These are phyloP conservation scores for Uloborus plumipes DNA, from an alignment of 2,888 invertebrate species.

Conservation along the genomic window DNA sequence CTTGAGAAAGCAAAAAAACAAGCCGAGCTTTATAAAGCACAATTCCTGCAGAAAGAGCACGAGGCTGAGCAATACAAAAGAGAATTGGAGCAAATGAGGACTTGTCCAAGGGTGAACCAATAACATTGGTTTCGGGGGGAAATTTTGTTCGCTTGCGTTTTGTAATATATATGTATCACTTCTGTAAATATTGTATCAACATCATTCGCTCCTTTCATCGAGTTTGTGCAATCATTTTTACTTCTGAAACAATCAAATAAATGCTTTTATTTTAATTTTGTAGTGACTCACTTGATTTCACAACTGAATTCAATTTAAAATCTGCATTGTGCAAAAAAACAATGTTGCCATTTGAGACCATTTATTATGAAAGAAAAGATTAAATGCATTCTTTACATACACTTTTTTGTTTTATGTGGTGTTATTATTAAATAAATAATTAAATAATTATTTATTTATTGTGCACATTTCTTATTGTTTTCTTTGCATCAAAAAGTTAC, in stretches of 20 bases:
- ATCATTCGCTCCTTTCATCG: conserved; percentile 42
- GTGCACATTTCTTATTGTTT: no score
- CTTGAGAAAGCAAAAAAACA: conserved; percentile 58
- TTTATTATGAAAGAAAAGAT: no score
- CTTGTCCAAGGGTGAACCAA: conserved; percentile 33
- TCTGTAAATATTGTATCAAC: conserved; percentile 39
- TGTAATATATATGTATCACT: conserved; percentile 31
- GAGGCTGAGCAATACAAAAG: conserved; percentile 63
- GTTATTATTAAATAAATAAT: no score
- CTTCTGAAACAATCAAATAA: conserved; percentile 56
- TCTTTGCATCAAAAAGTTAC: no score
- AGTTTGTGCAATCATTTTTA: conserved; percentile 63
- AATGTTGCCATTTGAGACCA: no score
- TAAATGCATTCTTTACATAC: no score
- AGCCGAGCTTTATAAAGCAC: conserved; percentile 63
- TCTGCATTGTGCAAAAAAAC: no score
- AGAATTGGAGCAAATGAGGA: conserved; percentile 57
- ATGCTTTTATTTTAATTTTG: conserved; percentile 47
- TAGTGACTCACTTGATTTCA: neutral
- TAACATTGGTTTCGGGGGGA: conserved; percentile 25
- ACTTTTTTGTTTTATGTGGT: no score
- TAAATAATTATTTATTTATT: no score
- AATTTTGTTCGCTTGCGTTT: conserved; percentile 9
- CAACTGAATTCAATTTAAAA: no score
- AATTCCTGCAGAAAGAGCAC: conserved; percentile 64